Conservation (phyloP, 2,113 vertebrate genomes). For the Cynoglossus semilaevis region DNA sequence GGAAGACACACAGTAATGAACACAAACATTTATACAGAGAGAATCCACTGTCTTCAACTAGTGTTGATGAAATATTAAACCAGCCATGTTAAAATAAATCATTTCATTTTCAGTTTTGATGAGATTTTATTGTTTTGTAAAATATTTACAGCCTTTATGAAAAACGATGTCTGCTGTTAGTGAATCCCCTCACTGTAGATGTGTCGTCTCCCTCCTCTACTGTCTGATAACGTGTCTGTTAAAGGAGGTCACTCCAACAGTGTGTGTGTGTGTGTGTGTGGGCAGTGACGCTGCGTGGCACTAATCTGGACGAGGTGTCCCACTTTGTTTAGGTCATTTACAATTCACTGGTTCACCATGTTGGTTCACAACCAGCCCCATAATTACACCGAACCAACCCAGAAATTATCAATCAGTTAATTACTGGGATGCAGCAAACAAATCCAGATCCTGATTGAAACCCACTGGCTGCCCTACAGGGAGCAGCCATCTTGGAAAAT, state of each 20-base stretch:
- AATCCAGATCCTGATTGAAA: conserved; percentile 66
- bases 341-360: conserved; percentile 63
- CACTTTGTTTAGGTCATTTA: conserved; percentile 57
- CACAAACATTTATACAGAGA: too few relatives aligned
- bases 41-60: conserved; percentile 41
- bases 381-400: conserved; percentile 75
- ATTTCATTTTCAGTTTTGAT: too few relatives aligned
- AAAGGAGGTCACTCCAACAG: conserved; percentile 17
- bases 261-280: conserved; percentile 32
- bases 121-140: too few relatives aligned
- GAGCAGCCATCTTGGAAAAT: conserved; percentile 33
- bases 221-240: conserved; percentile 23
- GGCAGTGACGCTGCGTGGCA: conserved; percentile 52
- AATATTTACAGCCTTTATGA: too few relatives aligned
- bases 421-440: conserved; percentile 67
- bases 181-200: too few relatives aligned
- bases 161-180: too few relatives aligned
- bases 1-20: conserved; percentile 28
- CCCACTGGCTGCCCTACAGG: conserved; percentile 50
- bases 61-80: too few relatives aligned
- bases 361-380: conserved; percentile 70
- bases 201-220: too few relatives aligned
- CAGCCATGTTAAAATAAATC: too few relatives aligned
- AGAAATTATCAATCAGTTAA: conserved; percentile 78
- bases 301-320: conserved; percentile 61